Evolutionary conservation across 2,797 vertebrate species (phyloP).

Genomic region (Gephyroberyx darwinii): DNA sequence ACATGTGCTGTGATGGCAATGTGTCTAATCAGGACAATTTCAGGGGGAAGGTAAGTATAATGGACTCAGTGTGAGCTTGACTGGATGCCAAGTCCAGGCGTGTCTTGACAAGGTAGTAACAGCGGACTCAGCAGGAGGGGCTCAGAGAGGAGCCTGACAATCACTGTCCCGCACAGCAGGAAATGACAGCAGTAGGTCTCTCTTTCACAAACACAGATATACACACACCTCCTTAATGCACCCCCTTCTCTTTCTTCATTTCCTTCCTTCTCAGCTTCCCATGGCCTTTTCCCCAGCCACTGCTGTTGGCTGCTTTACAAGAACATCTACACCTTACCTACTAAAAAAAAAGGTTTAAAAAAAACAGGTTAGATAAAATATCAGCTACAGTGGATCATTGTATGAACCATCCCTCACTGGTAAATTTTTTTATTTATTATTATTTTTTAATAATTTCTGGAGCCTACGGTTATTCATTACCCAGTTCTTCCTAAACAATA

Average conservation of each 20-base stretch:
- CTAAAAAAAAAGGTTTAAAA: no score
- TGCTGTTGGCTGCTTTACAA: neutral
- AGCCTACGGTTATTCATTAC: no score
- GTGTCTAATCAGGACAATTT: constrained; percentile 16
- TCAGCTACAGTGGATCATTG: no score
- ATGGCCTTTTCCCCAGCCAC: no score
- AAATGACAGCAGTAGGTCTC: constrained; percentile 44
- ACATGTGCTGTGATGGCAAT: neutral
- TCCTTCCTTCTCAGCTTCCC: neutral
- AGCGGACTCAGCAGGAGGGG: constrained; percentile 46
- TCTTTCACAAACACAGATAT: neutral
- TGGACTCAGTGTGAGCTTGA: constrained; percentile 48
- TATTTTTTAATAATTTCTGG: no score
- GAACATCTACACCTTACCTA: neutral
- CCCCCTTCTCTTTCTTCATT: neutral
- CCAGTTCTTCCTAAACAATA: no score
- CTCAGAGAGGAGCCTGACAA: constrained; percentile 31
- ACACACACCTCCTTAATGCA: neutral
- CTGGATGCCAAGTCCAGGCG: constrained; percentile 68
- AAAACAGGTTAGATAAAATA: no score
- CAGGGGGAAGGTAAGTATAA: constrained; percentile 12
- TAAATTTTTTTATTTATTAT: no score
- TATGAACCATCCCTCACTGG: no score
- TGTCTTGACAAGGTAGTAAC: constrained; percentile 42
- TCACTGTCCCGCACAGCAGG: constrained; percentile 68